Percentiles rank a stretch among this genome's conserved stretches.
Conservation (phyloP, 2,113 vertebrate species). For the Manacus vitellinus region DNA sequence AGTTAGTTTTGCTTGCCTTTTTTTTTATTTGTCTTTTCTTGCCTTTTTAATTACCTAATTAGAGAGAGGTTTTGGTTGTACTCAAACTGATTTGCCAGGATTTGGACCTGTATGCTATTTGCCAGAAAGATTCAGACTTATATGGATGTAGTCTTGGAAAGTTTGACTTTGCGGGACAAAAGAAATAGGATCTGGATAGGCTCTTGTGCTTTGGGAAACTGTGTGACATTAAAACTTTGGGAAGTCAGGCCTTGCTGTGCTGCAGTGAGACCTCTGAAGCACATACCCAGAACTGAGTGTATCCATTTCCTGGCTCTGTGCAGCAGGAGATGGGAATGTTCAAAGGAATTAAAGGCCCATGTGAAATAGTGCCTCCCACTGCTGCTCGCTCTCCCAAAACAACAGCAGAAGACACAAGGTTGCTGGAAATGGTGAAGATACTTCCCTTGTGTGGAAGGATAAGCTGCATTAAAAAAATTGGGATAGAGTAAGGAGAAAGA, state of each 20-base stretch:
- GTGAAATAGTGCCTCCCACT: not conserved
- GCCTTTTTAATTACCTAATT: not conserved
- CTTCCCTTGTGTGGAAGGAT: not conserved
- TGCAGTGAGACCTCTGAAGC: not conserved
- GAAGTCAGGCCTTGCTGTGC: not conserved
- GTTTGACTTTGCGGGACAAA: not conserved
- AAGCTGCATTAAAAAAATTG: not conserved
- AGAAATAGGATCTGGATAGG: not conserved
- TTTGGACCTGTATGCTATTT: not conserved
- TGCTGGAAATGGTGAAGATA: not conserved
- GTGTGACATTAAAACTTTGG: not conserved
- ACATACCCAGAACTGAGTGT: not conserved
- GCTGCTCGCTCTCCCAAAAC: fast-evolving
- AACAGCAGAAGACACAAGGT: not conserved
- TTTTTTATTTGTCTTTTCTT: not conserved
- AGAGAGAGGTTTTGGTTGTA: not conserved
- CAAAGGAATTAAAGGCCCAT: not conserved
- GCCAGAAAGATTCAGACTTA: not conserved
- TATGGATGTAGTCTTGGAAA: not conserved
- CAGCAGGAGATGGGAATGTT: not conserved
- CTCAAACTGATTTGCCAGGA: not conserved
- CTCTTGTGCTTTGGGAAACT: not conserved
- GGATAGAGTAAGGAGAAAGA: not conserved
- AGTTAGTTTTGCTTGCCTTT: not conserved
- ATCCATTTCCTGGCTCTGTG: not conserved